Base-by-base conservation (phyloP, 2,797 vertebrate genomes). In the Neoniphon sammara region DNA sequence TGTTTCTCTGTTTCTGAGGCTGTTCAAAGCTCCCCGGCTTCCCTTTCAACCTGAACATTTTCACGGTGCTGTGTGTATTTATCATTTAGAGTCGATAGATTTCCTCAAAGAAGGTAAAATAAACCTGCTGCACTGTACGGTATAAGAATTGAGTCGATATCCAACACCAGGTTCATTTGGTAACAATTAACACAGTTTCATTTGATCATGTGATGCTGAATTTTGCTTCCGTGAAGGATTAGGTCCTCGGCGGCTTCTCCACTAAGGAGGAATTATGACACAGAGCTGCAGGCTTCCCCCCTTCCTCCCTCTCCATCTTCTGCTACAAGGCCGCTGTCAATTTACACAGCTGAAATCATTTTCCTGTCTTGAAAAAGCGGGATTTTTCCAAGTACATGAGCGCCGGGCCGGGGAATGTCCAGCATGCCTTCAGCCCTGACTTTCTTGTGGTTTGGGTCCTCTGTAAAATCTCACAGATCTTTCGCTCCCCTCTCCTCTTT, bases 281-380 rank as follows among this genome's bases (percentile, higher is more conserved):
- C 78, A 67, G 75, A 81, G 78, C 85, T 82, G 71, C 79, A 80
- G 73, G 73, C 83, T 80, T 80, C 83, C 86, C 81, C 62, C 75
- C 75, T 77, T 72, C 80, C 76, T 77, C 88, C 70, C 81, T 90
- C 78, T 85, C 85, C 73, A 85, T 91, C 88, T 91, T 84, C 75
- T 77, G 73, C 85, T 91, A 91, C 91, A 92, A 91, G 93, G 92
- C 91, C 91, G 63, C 88, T 91, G 91, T 84, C 72, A 90, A 88
- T 89, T 93, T 91, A 85, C 82, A 91, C 92, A 86, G 89, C 91
- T 86, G 84, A 93, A 93, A 94, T 87, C 87, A 91, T 88, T 90
- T 91, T 91, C 46, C 79, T 82, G 55, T 78, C 57, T 92, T 91
- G 83, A 87, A 82, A 92, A 91, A 74, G 39, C 72, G 55, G 62